These are phyloP conservation scores for Nyctibius grandis DNA, from an alignment of 2,797 vertebrate species.

Conservation along the genomic window DNA sequence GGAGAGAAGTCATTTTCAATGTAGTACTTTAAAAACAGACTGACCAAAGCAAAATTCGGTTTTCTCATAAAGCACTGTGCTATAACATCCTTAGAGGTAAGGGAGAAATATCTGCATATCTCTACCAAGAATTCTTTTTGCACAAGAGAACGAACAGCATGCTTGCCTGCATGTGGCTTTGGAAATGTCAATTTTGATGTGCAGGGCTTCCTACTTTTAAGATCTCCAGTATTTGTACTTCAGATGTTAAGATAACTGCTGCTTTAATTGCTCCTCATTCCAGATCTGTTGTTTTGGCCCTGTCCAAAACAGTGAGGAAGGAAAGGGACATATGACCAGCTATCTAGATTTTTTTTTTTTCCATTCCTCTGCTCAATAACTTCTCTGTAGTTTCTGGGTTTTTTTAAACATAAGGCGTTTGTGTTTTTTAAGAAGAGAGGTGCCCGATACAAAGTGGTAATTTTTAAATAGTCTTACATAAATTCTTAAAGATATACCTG, in stretches of 20 bases:
- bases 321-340: background rate
- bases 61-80: background rate
- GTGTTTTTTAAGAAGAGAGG: background rate
- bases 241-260: background rate
- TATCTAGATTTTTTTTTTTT: background rate
- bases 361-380: background rate
- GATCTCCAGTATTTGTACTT: background rate
- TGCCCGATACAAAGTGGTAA: background rate
- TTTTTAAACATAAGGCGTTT: background rate
- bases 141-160: background rate
- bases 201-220: background rate
- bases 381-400: background rate
- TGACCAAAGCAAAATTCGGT: background rate
- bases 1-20: background rate
- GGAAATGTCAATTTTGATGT: background rate
- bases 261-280: background rate
- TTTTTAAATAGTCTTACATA: background rate
- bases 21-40: background rate
- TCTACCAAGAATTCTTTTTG: background rate
- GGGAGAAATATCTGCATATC: background rate
- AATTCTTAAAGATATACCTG: background rate
- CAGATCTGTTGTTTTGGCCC: background rate
- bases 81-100: background rate
- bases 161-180: background rate
- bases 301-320: background rate